A percentile compares a stretch with the other conserved stretches of the same genome.
Conservation (phyloP, 2,888 invertebrate genomes). For the Alloscopus bannaensis region DNA sequence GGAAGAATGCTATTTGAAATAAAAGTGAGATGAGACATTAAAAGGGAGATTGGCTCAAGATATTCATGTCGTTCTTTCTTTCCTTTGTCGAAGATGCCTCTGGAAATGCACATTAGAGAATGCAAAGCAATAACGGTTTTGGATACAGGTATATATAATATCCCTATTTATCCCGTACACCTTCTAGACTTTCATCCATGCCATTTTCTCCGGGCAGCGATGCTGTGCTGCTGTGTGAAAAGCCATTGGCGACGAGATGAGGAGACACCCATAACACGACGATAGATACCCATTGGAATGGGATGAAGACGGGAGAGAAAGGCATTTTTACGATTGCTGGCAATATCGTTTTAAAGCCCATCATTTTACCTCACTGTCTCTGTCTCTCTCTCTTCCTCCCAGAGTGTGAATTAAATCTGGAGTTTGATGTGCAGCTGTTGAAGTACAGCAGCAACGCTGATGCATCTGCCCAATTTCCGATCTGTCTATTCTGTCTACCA, state of each 20-base stretch:
- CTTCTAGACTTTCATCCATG: not conserved
- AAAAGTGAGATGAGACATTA: conserved; percentile 21
- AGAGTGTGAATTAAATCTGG: not conserved
- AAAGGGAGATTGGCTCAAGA: conserved; percentile 19
- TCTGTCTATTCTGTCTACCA: no score
- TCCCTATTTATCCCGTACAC: conserved; percentile 12
- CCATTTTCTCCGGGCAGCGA: not conserved
- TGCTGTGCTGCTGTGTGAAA: no score
- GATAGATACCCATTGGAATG: not conserved
- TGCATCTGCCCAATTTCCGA: no score
- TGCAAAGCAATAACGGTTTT: conserved; percentile 12
- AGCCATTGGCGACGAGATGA: no score
- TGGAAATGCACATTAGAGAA: not conserved
- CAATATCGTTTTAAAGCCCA: conserved; percentile 24
- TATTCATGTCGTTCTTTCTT: conserved; percentile 20
- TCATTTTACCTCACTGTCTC: no score
- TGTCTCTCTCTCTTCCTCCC: not conserved
- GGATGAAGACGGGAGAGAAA: not conserved
- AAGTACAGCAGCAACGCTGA: no score
- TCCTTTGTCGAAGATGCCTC: not conserved
- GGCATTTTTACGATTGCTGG: not conserved
- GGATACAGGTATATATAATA: conserved; percentile 18
- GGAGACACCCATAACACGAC: no score
- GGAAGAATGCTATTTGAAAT: conserved; percentile 15
- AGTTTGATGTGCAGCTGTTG: not conserved